Percentiles rank a stretch among this genome's conserved stretches.
These are phyloP conservation scores for Grantiella picta DNA, from an alignment of 2,113 vertebrate species.

Conservation along the genomic window DNA sequence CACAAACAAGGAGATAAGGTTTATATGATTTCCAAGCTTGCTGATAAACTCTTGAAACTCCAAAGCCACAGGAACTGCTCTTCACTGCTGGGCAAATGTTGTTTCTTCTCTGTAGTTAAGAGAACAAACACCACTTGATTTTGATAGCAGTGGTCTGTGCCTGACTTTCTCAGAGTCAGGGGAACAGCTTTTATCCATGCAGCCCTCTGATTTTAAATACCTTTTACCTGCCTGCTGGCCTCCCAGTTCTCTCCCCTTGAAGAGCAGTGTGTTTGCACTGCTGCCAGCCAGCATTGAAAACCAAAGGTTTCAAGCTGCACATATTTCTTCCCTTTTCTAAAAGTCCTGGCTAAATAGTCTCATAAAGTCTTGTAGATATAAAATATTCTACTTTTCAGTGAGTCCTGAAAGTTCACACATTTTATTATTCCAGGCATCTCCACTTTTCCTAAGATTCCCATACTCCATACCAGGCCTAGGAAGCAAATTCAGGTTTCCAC, in stretches of 20 bases:
- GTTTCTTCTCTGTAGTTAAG: conserved; percentile 35
- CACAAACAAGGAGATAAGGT: conserved; percentile 37
- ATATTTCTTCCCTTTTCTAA: not conserved
- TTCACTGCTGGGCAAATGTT: conserved; percentile 40
- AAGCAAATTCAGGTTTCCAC: not conserved
- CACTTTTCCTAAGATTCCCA: not conserved
- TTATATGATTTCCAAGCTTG: conserved; percentile 4
- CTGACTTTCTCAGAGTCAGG: not conserved
- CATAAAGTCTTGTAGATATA: not conserved
- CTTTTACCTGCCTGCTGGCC: not conserved
- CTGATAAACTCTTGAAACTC: not conserved
- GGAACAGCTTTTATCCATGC: not conserved
- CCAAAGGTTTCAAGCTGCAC: not conserved
- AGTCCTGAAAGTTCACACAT: not conserved
- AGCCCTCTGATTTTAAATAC: conserved; percentile 22
- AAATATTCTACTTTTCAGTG: not conserved
- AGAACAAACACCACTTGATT: conserved; percentile 36
- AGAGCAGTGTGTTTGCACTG: not conserved
- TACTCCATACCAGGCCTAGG: not conserved
- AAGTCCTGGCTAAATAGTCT: not conserved
- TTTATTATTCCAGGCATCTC: not conserved
- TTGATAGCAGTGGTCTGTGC: not conserved
- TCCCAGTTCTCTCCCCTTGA: not conserved
- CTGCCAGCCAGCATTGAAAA: not conserved
- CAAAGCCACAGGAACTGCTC: not conserved